These are phyloP conservation scores for Aepyceros melampus DNA, from an alignment of 2,113 vertebrate genomes.

Conservation along the genomic window DNA sequence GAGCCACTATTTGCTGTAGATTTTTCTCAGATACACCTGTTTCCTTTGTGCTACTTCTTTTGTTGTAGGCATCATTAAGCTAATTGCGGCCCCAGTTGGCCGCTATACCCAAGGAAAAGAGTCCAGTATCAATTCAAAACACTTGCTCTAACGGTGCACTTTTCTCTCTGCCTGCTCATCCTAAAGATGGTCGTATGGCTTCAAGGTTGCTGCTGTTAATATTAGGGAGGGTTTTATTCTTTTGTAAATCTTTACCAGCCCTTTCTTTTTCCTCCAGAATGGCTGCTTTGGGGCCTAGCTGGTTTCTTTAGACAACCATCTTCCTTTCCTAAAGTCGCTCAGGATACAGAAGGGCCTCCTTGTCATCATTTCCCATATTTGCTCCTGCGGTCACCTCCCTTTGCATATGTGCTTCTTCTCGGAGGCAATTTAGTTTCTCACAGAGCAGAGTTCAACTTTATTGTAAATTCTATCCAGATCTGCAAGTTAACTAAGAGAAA, in stretches of 20 bases:
- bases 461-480: neutral
- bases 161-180: neutral
- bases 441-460: neutral
- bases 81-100: slow-evolving; percentile 12
- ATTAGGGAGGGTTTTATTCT: slow-evolving; percentile 5
- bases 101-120: slow-evolving; percentile 9
- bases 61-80: slow-evolving; percentile 5
- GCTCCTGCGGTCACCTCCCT: neutral
- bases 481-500: neutral
- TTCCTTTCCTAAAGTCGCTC: neutral
- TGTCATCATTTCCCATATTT: neutral
- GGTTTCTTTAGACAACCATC: neutral
- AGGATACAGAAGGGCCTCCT: neutral
- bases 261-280: neutral
- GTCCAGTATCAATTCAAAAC: slow-evolving; percentile 17
- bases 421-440: neutral
- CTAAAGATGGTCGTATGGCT: neutral
- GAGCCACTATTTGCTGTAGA: slow-evolving; percentile 17
- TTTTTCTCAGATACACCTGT: neutral
- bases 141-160: neutral
- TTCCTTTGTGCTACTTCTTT: slow-evolving; percentile 14
- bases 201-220: neutral
- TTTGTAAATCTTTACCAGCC: neutral
- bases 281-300: neutral
- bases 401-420: neutral